Conservation (phyloP, 1,140 invertebrate species). For the Heliconius hewitsoni region DNA sequence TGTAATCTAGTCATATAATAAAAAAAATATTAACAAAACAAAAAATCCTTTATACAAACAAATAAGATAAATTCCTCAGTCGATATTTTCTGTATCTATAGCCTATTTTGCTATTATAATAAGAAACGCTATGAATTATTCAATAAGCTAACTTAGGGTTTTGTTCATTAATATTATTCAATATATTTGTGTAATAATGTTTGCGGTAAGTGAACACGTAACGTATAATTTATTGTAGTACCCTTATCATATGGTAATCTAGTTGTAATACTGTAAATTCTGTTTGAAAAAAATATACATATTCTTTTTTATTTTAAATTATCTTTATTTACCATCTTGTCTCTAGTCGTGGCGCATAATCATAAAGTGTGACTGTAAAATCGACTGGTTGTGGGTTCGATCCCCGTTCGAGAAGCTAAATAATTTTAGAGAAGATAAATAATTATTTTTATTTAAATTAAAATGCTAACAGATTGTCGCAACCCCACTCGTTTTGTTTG, state of each 20-base stretch:
- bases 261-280: background rate
- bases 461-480: too few species aligned
- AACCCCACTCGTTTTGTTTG: too few species aligned
- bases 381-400: too few species aligned
- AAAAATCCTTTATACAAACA: background rate
- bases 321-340: too few species aligned
- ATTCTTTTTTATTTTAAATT: too few species aligned
- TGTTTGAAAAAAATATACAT: too few species aligned
- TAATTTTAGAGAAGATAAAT: too few species aligned
- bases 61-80: background rate
- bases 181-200: conserved; percentile 5
- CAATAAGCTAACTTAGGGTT: conserved; percentile 6
- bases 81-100: conserved; percentile 17
- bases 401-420: too few species aligned
- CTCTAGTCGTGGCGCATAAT: too few species aligned
- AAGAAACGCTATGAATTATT: conserved; percentile 1
- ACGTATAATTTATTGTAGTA: background rate
- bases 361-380: too few species aligned
- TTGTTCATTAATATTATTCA: conserved; percentile 7
- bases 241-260: background rate
- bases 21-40: background rate
- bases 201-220: background rate
- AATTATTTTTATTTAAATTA: too few species aligned
- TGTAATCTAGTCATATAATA: too few species aligned
- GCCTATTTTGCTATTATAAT: conserved; percentile 21